Conservation (phyloP, 1,140 invertebrate genomes). For the Ips typographus region DNA sequence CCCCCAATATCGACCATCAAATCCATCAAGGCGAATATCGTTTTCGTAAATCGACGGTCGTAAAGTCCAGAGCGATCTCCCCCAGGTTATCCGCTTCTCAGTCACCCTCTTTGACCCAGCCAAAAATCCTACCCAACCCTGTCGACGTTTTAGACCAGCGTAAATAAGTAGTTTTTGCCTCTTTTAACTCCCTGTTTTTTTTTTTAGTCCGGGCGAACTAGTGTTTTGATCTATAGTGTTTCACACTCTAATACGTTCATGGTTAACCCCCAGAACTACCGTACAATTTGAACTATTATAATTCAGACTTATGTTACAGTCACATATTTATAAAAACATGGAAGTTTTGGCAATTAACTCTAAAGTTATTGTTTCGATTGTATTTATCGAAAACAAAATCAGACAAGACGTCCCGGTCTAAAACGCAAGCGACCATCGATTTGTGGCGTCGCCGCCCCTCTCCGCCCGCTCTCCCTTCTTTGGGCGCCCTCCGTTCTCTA, state of each 20-base stretch:
- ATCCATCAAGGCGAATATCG: conserved; percentile 1
- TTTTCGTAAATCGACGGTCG: background rate
- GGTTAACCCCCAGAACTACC: too few species aligned
- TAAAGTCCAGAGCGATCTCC: background rate
- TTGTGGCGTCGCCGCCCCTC: conserved; percentile 6
- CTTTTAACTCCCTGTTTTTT: too few species aligned
- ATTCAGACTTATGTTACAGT: too few species aligned
- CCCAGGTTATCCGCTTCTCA: conserved; percentile 1
- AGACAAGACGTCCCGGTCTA: background rate
- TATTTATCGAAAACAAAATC: background rate
- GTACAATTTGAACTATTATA: too few species aligned
- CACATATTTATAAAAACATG: too few species aligned
- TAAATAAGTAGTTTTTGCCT: background rate
- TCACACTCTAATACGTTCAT: too few species aligned
- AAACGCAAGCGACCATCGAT: conserved; percentile 14
- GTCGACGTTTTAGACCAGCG: background rate
- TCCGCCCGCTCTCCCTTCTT: background rate
- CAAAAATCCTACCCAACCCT: background rate
- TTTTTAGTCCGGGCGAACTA: too few species aligned
- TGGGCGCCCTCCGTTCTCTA: conserved; percentile 2
- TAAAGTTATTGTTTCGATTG: background rate
- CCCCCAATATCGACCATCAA: background rate
- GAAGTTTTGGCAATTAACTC: too few species aligned
- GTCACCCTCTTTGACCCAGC: background rate
- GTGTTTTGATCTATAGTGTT: too few species aligned